A percentile compares a stretch with the other conserved stretches of the same genome.
Evolutionary conservation across 2,888 invertebrate genomes (phyloP).

Genomic region (Colostygia pectinataria): DNA sequence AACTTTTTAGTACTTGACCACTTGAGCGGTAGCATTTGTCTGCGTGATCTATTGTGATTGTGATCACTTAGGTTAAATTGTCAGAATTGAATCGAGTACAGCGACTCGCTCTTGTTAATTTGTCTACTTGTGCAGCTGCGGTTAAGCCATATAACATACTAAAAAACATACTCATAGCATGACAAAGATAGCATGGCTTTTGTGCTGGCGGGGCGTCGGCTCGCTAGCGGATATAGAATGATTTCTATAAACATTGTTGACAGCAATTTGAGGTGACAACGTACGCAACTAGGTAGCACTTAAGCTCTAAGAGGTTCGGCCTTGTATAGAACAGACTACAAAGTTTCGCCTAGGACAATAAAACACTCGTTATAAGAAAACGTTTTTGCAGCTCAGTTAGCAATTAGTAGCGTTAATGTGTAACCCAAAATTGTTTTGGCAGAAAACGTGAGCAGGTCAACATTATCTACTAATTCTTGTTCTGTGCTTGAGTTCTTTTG

Average conservation of each 20-base stretch:
- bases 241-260: conserved; percentile 6
- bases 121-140: conserved; percentile 38
- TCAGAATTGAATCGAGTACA: conserved; percentile 63
- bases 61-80: conserved; percentile 54
- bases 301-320: conserved; percentile 10
- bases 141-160: conserved; percentile 15
- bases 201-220: no score
- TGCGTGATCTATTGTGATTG: conserved; percentile 34
- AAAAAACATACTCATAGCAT: no score
- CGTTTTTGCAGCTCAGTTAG: conserved; percentile 29
- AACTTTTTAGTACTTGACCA: not conserved
- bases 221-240: conserved; percentile 11
- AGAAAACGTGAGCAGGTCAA: not conserved
- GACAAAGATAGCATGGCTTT: conserved; percentile 16
- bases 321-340: conserved; percentile 9
- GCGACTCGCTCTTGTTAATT: conserved; percentile 57
- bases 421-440: not conserved
- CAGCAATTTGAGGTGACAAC: conserved; percentile 6
- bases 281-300: conserved; percentile 5
- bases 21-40: conserved; percentile 1
- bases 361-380: conserved; percentile 31
- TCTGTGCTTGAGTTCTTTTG: not conserved
- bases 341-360: conserved; percentile 29
- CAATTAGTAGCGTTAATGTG: conserved; percentile 6
- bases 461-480: not conserved